phyloP scores from a whole-genome alignment of 1,140 invertebrate species.

The Samia ricini region DNA sequence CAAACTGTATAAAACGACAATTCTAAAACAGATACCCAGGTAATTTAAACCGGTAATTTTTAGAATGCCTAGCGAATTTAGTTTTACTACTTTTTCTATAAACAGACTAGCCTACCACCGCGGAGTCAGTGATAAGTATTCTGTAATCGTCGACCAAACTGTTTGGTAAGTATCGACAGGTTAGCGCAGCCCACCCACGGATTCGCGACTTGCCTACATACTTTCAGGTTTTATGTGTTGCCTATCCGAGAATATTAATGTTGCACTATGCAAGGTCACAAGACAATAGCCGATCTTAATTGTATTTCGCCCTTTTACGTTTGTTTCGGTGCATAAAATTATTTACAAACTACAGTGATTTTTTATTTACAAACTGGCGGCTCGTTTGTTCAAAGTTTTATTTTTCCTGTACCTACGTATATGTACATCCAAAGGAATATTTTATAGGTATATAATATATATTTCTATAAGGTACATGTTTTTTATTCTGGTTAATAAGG shows the following conservation, averaged over 20 bases:
- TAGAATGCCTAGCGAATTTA: neutral
- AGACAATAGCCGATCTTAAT: slow-evolving; percentile 50
- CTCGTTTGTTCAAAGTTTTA: slow-evolving; percentile 6
- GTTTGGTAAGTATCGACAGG: slow-evolving; percentile 37
- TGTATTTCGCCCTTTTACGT: slow-evolving; percentile 46
- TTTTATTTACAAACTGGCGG: neutral
- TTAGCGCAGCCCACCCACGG: slow-evolving; percentile 50
- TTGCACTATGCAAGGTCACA: slow-evolving; percentile 29
- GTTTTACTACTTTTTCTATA: slow-evolving; percentile 2
- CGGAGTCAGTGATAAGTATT: slow-evolving; percentile 39
- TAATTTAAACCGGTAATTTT: too few relatives aligned
- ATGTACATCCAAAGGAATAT: neutral
- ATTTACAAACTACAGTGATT: neutral
- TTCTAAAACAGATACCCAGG: too few relatives aligned
- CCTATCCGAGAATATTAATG: slow-evolving; percentile 57
- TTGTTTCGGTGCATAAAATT: slow-evolving; percentile 16
- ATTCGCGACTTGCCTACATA: slow-evolving; percentile 33
- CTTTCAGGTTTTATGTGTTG: slow-evolving; percentile 33
- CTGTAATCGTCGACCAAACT: slow-evolving; percentile 34
- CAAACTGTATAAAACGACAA: too few relatives aligned
- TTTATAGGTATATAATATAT: too few relatives aligned
- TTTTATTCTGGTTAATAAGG: too few relatives aligned
- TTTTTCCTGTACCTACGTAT: neutral
- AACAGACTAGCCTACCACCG: slow-evolving; percentile 1
- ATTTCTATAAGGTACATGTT: too few relatives aligned